Conservation (phyloP, 2,113 vertebrate genomes). For the Pseudorasbora parva region DNA sequence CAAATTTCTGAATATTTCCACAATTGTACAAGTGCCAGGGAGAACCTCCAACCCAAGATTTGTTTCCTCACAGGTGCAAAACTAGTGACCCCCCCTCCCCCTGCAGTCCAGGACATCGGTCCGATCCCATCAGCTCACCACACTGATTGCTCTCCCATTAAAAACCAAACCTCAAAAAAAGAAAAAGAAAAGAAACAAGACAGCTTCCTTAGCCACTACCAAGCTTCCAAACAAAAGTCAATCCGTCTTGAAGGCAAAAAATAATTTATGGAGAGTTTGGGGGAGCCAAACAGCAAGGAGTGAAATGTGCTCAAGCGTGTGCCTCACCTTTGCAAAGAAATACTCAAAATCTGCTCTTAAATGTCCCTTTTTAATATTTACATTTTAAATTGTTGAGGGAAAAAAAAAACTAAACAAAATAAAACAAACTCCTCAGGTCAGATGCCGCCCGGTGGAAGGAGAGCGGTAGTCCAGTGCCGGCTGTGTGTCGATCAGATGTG, state of each 20-base stretch:
- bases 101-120: slow-evolving; percentile 58
- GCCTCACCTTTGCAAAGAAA: slow-evolving; percentile 41
- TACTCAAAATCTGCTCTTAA: slow-evolving; percentile 80
- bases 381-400: slow-evolving; percentile 65
- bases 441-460: slow-evolving; percentile 61
- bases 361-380: slow-evolving; percentile 91
- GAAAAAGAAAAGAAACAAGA: slow-evolving; percentile 61
- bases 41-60: slow-evolving; percentile 72
- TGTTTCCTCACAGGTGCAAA: slow-evolving; percentile 66
- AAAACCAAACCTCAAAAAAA: slow-evolving; percentile 58
- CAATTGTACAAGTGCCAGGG: slow-evolving; percentile 85
- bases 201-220: slow-evolving; percentile 67
- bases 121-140: slow-evolving; percentile 62
- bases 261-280: slow-evolving; percentile 64
- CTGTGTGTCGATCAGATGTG: slow-evolving; percentile 66
- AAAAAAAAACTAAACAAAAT: neutral
- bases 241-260: slow-evolving; percentile 53
- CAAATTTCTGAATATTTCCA: slow-evolving; percentile 75
- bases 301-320: slow-evolving; percentile 58
- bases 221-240: slow-evolving; percentile 70
- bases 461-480: slow-evolving; percentile 76
- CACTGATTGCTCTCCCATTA: slow-evolving; percentile 65
- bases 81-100: slow-evolving; percentile 56
- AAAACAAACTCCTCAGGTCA: slow-evolving; percentile 54
- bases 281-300: slow-evolving; percentile 68